Percentiles rank a stretch among this genome's conserved stretches.
These are phyloP conservation scores for Arenaria interpres DNA, from an alignment of 2,113 vertebrate genomes.

Conservation along the genomic window DNA sequence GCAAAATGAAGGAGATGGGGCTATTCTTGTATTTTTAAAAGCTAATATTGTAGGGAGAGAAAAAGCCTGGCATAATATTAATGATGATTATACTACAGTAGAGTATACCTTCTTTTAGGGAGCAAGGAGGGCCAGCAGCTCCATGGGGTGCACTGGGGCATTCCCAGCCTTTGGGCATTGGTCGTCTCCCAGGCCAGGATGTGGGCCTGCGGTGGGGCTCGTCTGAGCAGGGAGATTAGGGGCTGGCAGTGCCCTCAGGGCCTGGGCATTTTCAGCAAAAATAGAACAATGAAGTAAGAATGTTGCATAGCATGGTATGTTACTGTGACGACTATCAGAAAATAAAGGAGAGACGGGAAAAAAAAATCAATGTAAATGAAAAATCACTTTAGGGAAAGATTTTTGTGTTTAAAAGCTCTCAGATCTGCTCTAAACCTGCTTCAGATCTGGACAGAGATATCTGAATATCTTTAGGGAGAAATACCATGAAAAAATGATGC, in stretches of 20 bases:
- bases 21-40: neutral
- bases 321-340: neutral
- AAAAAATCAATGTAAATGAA: neutral
- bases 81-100: neutral
- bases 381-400: neutral
- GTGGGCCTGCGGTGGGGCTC: accelerated
- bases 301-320: neutral
- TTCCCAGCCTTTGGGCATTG: neutral
- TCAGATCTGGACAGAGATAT: neutral
- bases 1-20: neutral
- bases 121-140: neutral
- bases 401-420: neutral
- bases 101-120: neutral
- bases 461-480: neutral
- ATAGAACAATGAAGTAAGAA: neutral
- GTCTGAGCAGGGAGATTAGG: neutral
- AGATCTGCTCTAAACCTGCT: neutral
- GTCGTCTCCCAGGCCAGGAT: neutral
- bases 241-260: neutral
- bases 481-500: neutral
- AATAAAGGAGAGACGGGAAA: neutral
- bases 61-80: neutral
- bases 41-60: neutral
- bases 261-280: neutral
- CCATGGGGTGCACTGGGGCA: accelerated